Base-by-base conservation (phyloP, 2,888 invertebrate genomes). In the Macropis europaea region DNA sequence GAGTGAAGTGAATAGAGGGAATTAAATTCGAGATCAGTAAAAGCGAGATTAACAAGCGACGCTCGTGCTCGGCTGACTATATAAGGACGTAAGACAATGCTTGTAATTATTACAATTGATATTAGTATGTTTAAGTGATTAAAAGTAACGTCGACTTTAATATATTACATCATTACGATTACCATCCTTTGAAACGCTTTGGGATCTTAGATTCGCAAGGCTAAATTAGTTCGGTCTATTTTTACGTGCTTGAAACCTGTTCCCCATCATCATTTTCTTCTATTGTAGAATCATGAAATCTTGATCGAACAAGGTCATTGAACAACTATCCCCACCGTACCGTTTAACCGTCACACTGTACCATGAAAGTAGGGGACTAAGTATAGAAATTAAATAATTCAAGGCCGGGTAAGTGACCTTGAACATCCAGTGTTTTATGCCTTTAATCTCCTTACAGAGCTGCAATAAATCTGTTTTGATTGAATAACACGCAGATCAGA, bases 61-160 rank as follows among this genome's bases (percentile, higher is more conserved):
- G 84, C 85, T 87, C 87, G 82, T 85, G 79, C 79, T 85, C 82
- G 82, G 87, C 84, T 86, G 87, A 88, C 82, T 87, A 86, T 83
- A 86, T 86, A 88, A 88, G 87, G 87, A 89, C 87, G 85, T 89
- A 88, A n/a, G n/a, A 88, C 82, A 84, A 89, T 88, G 89, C 89
- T 89, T 89, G 89, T 88, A 89, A 89, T 88, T 88, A 88, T 87
- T 87, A 86, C 86, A 87, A 87, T 87, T 89, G 88, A 89, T 88
- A 89, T 89, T 88, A 89, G 88, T 88, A 89, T 82, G 82, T 87
- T 87, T 87, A 88, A 88, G 87, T 86, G 85, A 88, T 89, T 88
- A 88, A 89, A 82, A 86, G 80, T 85, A 86, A 88, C 85, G 86
- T 88, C 87, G 87, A 87, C 84, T 89, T 88, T 89, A 88, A 88